These are phyloP conservation scores for Tenualosa ilisha DNA, from an alignment of 2,797 vertebrate genomes.

Conservation along the genomic window DNA sequence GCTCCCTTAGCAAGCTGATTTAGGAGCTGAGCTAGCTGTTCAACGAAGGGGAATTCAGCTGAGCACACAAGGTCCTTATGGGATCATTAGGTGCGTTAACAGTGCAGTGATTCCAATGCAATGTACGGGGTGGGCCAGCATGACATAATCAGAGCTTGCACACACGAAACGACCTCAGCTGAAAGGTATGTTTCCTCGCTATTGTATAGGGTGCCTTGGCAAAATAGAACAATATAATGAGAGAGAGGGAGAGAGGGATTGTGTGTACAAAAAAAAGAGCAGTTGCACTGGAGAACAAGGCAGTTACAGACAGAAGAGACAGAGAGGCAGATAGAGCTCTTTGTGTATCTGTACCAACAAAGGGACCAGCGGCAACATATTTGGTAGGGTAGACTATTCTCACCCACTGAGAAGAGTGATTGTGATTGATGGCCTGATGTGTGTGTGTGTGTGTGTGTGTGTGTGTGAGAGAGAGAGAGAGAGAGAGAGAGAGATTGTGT, in stretches of 20 bases:
- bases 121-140: not conserved
- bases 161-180: not conserved
- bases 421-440: conserved; percentile 11
- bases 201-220: not conserved
- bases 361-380: conserved; percentile 4
- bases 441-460: conserved; percentile 15
- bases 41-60: not conserved
- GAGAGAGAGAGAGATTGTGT: too few relatives aligned
- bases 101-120: not conserved
- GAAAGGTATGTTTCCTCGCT: not conserved
- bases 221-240: not conserved
- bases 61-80: conserved; percentile 9
- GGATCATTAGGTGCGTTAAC: conserved; percentile 15
- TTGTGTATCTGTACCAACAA: not conserved
- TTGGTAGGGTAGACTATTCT: not conserved
- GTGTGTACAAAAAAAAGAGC: not conserved
- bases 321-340: not conserved
- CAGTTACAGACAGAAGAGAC: not conserved
- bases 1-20: not conserved
- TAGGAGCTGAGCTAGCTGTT: conserved; percentile 1
- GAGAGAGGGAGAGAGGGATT: not conserved
- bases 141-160: not conserved
- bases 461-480: not conserved
- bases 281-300: not conserved
- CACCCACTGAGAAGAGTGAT: conserved; percentile 7